Percentiles rank a stretch among this genome's conserved stretches.
These are phyloP conservation scores for Venustaconcha ellipsiformis DNA, from an alignment of 1,140 invertebrate species.

Conservation along the genomic window DNA sequence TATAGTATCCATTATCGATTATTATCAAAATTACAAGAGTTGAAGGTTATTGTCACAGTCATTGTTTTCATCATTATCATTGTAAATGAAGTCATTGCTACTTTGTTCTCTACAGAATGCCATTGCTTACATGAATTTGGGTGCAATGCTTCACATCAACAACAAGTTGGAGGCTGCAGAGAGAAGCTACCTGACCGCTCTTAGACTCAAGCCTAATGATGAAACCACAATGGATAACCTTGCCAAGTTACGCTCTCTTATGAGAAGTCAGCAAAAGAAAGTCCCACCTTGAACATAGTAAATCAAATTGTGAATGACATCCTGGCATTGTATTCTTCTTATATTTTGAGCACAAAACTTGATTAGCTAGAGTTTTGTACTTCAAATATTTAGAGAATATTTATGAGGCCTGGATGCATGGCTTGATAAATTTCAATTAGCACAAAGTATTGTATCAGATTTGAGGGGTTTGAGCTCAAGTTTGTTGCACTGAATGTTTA, in stretches of 20 bases:
- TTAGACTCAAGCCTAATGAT: slow-evolving; percentile 87
- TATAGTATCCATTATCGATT: background rate
- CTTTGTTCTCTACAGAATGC: slow-evolving; percentile 78
- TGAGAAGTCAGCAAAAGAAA: slow-evolving; percentile 20
- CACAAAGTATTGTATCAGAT: no score
- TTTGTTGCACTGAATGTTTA: no score
- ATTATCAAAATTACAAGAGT: background rate
- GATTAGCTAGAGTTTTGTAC: no score
- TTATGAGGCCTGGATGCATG: no score
- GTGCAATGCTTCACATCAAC: slow-evolving; percentile 92
- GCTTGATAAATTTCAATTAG: no score
- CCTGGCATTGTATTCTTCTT: no score
- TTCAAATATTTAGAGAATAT: no score
- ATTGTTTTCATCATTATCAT: background rate
- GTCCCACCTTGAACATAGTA: no score
- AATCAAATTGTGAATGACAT: no score
- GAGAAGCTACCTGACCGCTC: slow-evolving; percentile 83
- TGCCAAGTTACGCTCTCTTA: slow-evolving; percentile 77
- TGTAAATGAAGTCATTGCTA: background rate
- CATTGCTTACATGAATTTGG: slow-evolving; percentile 90
- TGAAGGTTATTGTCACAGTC: background rate
- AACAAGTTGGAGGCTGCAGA: slow-evolving; percentile 89
- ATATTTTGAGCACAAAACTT: no score
- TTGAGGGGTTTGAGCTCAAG: no score
- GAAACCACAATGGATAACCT: slow-evolving; percentile 89